phyloP scores from a whole-genome alignment of 2,797 vertebrate genomes.

The Catamblyrhynchus diadema region DNA sequence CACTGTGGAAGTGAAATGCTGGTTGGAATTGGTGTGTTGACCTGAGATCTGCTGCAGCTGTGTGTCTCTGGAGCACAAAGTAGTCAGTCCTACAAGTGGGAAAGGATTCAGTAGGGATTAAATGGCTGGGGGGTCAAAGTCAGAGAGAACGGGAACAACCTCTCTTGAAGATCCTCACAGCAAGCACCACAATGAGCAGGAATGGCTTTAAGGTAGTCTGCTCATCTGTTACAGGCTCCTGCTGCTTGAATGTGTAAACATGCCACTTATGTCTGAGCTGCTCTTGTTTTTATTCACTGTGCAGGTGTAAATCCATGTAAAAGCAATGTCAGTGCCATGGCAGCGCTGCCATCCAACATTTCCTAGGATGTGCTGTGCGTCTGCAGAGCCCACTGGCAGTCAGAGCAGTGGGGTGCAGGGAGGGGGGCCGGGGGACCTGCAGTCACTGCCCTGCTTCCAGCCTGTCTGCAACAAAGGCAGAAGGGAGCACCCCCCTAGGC shows the following conservation, averaged over 20 bases:
- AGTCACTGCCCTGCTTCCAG: background rate
- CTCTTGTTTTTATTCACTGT: background rate
- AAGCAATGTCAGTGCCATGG: background rate
- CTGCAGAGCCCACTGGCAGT: background rate
- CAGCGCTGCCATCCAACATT: background rate
- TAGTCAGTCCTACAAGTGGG: background rate
- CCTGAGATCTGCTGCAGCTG: background rate
- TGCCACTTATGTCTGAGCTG: background rate
- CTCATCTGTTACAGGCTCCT: background rate
- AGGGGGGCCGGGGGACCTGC: fast-evolving
- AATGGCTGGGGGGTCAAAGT: background rate
- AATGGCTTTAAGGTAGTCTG: background rate
- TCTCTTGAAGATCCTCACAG: background rate
- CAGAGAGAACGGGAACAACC: background rate
- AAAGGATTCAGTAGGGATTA: background rate
- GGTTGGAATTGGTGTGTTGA: background rate
- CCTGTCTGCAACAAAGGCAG: background rate
- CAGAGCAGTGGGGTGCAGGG: background rate
- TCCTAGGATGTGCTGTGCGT: background rate
- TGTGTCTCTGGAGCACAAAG: background rate
- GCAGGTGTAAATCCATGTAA: background rate
- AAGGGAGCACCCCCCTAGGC: background rate
- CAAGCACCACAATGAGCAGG: background rate
- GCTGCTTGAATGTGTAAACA: background rate
- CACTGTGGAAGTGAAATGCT: background rate